Conservation (phyloP, 2,797 vertebrate species). For the Neopelma chrysocephalum region DNA sequence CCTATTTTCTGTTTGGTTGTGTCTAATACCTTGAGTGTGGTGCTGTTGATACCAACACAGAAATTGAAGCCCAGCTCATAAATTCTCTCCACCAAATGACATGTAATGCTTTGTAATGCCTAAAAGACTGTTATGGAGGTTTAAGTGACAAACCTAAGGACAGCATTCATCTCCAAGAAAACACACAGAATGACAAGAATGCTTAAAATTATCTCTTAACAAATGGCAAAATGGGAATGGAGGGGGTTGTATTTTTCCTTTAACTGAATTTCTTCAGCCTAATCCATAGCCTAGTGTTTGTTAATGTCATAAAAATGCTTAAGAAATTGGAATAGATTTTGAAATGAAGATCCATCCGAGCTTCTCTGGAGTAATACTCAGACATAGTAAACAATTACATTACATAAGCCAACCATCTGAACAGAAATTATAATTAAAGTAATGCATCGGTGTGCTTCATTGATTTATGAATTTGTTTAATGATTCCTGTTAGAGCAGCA, state of each 20-base stretch:
- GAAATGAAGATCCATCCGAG: slow-evolving; percentile 46
- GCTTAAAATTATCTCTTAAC: neutral
- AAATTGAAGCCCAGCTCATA: neutral
- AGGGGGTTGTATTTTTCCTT: neutral
- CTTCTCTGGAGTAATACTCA: slow-evolving; percentile 49
- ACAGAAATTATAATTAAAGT: slow-evolving; percentile 91
- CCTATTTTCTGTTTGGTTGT: neutral
- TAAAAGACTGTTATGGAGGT: neutral
- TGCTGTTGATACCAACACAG: neutral
- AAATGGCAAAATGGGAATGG: neutral
- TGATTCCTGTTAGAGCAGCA: slow-evolving; percentile 74
- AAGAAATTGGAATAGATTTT: slow-evolving; percentile 43
- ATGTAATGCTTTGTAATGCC: neutral
- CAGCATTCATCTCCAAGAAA: slow-evolving; percentile 9
- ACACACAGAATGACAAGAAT: neutral
- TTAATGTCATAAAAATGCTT: neutral
- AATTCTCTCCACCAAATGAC: neutral
- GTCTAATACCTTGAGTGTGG: neutral
- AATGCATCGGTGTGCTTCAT: slow-evolving; percentile 88
- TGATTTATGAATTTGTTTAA: slow-evolving; percentile 92
- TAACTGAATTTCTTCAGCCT: neutral
- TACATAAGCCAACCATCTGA: slow-evolving; percentile 88
- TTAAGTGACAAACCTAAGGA: slow-evolving; percentile 19
- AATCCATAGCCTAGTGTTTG: neutral
- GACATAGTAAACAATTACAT: slow-evolving; percentile 84